A percentile compares a stretch with the other conserved stretches of the same genome.
phyloP scores from a whole-genome alignment of 92 coral and sea anemone species.

The Porites divaricata region DNA sequence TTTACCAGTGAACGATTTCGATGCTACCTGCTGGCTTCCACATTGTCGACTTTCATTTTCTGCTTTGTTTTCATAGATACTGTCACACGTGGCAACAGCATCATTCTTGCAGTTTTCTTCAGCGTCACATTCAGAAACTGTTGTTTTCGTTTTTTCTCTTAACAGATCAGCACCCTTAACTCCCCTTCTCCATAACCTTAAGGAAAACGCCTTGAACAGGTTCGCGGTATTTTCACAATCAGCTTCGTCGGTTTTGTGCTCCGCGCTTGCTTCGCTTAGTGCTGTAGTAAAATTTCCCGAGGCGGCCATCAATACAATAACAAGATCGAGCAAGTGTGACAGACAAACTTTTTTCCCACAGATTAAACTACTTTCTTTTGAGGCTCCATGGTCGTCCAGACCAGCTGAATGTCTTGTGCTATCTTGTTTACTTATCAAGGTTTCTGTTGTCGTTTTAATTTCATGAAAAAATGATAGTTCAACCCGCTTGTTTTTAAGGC shows the following conservation, averaged over 20 bases:
- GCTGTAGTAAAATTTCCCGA: background rate
- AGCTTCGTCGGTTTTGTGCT: background rate
- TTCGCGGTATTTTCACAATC: background rate
- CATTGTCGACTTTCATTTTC: background rate
- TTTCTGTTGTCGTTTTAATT: constrained; percentile 13
- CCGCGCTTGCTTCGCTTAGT: background rate
- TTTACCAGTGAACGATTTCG: background rate
- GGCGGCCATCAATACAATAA: constrained; percentile 19
- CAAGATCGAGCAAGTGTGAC: constrained; percentile 23
- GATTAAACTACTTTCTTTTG: background rate
- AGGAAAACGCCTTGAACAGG: constrained; percentile 7
- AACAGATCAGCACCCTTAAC: background rate
- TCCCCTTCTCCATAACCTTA: constrained; percentile 12
- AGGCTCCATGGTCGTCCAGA: background rate
- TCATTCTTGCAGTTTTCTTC: background rate
- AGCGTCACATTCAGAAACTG: background rate
- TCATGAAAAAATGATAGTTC: background rate
- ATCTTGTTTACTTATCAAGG: background rate
- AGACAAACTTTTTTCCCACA: background rate
- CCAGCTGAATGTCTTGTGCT: background rate
- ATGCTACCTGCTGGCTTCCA: background rate
- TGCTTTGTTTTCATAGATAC: background rate
- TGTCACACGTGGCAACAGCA: background rate
- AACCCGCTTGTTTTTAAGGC: background rate
- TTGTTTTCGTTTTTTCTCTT: background rate